These are phyloP conservation scores for Drosophila rubida DNA, from an alignment of 2,888 invertebrate genomes.

Conservation along the genomic window DNA sequence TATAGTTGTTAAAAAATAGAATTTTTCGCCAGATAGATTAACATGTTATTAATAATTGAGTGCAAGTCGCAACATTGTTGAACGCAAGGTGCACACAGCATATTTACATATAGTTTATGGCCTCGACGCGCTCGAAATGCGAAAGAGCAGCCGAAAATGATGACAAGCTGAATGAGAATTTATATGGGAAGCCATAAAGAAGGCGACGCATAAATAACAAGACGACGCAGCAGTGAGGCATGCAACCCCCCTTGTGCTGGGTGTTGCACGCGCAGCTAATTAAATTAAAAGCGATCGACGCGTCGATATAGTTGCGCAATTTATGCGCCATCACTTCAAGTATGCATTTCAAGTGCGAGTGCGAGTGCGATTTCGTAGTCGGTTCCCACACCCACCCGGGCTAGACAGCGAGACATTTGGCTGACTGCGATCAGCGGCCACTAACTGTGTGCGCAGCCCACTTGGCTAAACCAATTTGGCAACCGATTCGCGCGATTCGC, in stretches of 20 bases:
- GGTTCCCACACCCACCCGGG: conserved; percentile 66
- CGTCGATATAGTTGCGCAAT: conserved; percentile 57
- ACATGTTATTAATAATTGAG: background rate
- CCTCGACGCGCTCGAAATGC: conserved; percentile 44
- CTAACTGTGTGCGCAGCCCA: conserved; percentile 61
- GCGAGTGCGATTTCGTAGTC: conserved; percentile 13
- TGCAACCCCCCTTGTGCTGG: conserved; percentile 48
- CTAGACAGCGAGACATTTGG: too few relatives aligned
- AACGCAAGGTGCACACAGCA: background rate
- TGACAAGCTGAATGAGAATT: conserved; percentile 77
- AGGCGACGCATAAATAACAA: conserved; percentile 66
- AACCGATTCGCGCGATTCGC: conserved; percentile 58
- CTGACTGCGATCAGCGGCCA: conserved; percentile 29
- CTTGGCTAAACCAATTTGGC: conserved; percentile 72
- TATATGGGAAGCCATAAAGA: conserved; percentile 80
- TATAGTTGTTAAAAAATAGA: conserved; percentile 3
- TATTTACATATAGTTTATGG: conserved; percentile 42
- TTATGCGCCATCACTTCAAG: conserved; percentile 68
- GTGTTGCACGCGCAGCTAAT: conserved; percentile 76
- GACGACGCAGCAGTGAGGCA: conserved; percentile 52
- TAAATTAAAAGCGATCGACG: conserved; percentile 76
- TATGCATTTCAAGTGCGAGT: conserved; percentile 54
- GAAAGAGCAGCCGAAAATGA: conserved; percentile 42
- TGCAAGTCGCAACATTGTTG: conserved; percentile 32
- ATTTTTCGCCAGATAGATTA: background rate